Base-by-base conservation (phyloP, 1,140 invertebrate genomes). In the Medauroidea extradentata region DNA sequence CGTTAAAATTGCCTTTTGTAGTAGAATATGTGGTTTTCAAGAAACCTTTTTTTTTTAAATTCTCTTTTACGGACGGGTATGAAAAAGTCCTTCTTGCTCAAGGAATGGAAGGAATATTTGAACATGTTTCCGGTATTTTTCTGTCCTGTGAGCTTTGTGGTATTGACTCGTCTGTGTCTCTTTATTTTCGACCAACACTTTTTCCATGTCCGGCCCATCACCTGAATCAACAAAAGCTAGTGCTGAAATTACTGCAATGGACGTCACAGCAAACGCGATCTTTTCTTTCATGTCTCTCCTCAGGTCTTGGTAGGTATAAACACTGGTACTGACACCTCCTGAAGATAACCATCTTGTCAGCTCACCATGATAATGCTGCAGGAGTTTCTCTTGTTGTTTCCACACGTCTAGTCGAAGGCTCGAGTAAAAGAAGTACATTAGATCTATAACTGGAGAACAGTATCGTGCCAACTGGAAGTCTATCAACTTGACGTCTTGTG, bases 391-490 rank as follows among this genome's bases (percentile, higher is more conserved):
- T 16, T 66, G 67, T 7, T 75, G 46, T n/a, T 60, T 59, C 0
- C 77, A 60, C 0, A 80, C 67, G 0, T 71, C 61, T 5, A 69
- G 65, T 7, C 9, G 73, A 65, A 7, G 68, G 55, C 82, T 84
- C 0, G 78, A 79, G n/a, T 79, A 77, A 1, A 86, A 58, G 48
- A 84, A 79, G 51, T 85, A 85, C 0, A 80, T 65, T 4, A 87
- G 53, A 64, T 87, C 84, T 5, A 80, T 70, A 0, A 77, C 55
- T 7, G 80, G 71, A 19, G 78, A 84, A 5, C 73, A 69, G 44
- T 79, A 79, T 14, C 78, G 64, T 24, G 57, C 27, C 9, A 68
- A 9, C 53, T 68, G 66, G 21, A 78, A 74, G 55, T 80, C 78
- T 16, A 79, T 60, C 0, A 79, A 50, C 48, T 68, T 71, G 0